Conservation (phyloP, 2,113 vertebrate genomes). For the Macroglossus sobrinus region DNA sequence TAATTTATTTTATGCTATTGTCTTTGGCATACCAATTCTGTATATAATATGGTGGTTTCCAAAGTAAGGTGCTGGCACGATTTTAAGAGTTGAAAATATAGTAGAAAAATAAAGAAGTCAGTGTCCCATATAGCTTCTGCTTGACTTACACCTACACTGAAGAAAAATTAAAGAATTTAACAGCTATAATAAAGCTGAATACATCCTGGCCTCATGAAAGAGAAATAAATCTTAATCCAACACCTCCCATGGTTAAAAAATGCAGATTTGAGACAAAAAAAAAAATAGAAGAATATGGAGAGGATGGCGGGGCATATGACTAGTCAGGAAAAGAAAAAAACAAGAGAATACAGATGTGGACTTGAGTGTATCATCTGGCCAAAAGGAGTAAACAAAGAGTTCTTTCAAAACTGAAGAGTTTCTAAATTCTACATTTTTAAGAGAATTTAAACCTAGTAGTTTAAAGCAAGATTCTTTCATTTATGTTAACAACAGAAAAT, state of each 20-base stretch:
- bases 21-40: not conserved
- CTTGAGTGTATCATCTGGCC: not conserved
- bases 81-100: not conserved
- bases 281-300: not conserved
- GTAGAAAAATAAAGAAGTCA: not conserved
- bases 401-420: not conserved
- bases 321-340: not conserved
- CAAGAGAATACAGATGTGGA: not conserved
- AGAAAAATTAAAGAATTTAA: not conserved
- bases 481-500: not conserved
- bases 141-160: not conserved
- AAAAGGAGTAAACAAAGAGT: not conserved
- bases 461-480: not conserved
- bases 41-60: not conserved
- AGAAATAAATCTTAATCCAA: not conserved
- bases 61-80: not conserved
- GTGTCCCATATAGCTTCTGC: not conserved
- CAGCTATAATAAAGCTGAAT: not conserved
- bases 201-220: not conserved
- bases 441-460: not conserved
- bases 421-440: not conserved
- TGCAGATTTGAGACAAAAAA: not conserved
- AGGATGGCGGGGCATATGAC: fast-evolving
- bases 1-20: not conserved
- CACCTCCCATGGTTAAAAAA: not conserved